Evolutionary conservation across 2,888 invertebrate genomes (phyloP).

Genomic region (Saturnia japonica): DNA sequence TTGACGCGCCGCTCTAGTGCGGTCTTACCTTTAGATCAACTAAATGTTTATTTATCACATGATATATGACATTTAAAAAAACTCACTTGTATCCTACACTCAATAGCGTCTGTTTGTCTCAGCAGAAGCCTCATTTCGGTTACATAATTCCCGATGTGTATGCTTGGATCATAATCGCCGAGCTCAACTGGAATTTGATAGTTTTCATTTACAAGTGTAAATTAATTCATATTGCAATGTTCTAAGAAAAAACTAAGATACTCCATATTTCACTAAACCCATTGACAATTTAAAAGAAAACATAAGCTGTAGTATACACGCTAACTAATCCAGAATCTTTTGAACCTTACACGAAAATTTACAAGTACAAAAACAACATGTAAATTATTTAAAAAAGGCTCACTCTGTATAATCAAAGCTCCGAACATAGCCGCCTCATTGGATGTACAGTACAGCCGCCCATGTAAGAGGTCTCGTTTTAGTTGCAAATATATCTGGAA

Average conservation of each 20-base stretch:
- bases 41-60: neutral
- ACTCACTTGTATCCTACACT: conserved; percentile 92
- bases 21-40: too few species aligned
- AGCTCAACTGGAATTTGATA: conserved; percentile 88
- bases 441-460: conserved; percentile 94
- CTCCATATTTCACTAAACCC: neutral
- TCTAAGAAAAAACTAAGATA: neutral
- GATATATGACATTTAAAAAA: neutral
- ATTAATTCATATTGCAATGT: neutral
- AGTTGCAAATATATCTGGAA: conserved; percentile 97
- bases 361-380: neutral
- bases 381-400: conserved; percentile 39
- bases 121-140: conserved; percentile 94
- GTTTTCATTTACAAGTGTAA: neutral
- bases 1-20: too few species aligned
- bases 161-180: conserved; percentile 95
- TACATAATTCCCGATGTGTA: conserved; percentile 94
- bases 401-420: conserved; percentile 96
- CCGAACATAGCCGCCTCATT: conserved; percentile 95
- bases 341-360: too few species aligned
- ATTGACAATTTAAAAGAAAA: neutral
- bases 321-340: too few species aligned
- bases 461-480: conserved; percentile 96
- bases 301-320: too few species aligned
- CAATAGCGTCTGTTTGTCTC: conserved; percentile 95